Evolutionary conservation across 2,888 invertebrate species (phyloP).

Genomic region (Lasius fuliginosus): DNA sequence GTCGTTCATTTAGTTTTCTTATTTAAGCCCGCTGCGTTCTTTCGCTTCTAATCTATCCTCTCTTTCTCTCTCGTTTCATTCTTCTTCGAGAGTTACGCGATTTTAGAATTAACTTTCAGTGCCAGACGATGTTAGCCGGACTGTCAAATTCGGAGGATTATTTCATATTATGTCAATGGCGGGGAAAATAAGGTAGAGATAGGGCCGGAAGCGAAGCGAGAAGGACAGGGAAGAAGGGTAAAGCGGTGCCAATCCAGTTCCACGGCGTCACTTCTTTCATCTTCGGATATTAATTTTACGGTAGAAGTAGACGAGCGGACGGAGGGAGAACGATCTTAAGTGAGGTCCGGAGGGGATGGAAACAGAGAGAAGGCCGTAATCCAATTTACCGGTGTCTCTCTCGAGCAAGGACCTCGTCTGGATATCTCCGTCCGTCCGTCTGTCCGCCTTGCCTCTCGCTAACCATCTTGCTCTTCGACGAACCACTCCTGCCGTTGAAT

Average conservation of each 20-base stretch:
- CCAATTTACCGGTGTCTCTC: constrained; percentile 79
- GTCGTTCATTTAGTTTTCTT: constrained; percentile 17
- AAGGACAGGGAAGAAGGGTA: constrained; percentile 14
- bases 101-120: constrained; percentile 35
- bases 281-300: constrained; percentile 82
- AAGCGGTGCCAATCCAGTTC: constrained; percentile 57
- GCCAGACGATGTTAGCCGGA: constrained; percentile 22
- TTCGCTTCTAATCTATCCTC: neutral
- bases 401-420: constrained; percentile 66
- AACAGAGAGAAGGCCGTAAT: constrained; percentile 77
- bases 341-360: constrained; percentile 45
- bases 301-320: constrained; percentile 65
- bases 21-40: constrained; percentile 20
- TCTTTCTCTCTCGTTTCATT: neutral
- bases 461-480: constrained; percentile 54
- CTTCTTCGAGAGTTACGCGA: neutral
- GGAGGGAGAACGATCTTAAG: constrained; percentile 49
- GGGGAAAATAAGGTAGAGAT: constrained; percentile 52
- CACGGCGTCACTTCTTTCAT: constrained; percentile 77
- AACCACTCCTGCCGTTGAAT: constrained; percentile 71
- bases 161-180: constrained; percentile 80
- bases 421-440: constrained; percentile 64
- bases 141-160: constrained; percentile 74
- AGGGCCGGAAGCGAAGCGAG: constrained; percentile 21
- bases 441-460: constrained; percentile 55